Evolutionary conservation across 23 tunicate species (phyloP).

Genomic region (Styela clava): DNA sequence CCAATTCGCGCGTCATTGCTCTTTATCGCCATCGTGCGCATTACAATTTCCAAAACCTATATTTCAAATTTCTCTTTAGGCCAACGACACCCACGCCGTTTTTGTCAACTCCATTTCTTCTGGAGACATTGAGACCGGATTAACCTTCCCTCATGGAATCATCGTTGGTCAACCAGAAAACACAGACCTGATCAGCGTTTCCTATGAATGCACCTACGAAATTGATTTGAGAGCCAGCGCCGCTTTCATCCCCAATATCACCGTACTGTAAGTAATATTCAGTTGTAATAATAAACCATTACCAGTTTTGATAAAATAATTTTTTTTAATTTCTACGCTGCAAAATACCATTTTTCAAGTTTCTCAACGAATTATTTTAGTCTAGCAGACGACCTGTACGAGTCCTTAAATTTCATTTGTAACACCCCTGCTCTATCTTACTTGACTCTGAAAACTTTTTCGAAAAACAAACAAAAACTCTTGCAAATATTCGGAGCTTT

Average conservation of each 20-base stretch:
- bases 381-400: background rate
- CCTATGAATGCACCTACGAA: constrained; percentile 70
- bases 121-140: constrained; percentile 71
- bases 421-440: too few relatives aligned
- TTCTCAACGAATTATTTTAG: background rate
- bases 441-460: too few relatives aligned
- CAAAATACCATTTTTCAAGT: background rate
- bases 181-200: constrained; percentile 52
- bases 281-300: too few relatives aligned
- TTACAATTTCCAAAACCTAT: too few relatives aligned
- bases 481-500: too few relatives aligned
- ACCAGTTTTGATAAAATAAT: too few relatives aligned
- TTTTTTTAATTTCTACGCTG: background rate
- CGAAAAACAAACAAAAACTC: too few relatives aligned
- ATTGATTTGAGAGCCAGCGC: constrained; percentile 82
- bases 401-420: background rate
- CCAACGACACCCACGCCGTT: constrained; percentile 81
- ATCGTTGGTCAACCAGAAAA: constrained; percentile 60
- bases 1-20: too few relatives aligned
- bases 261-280: constrained; percentile 63
- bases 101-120: constrained; percentile 80
- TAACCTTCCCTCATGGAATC: constrained; percentile 72
- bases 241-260: constrained; percentile 84
- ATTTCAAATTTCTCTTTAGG: constrained; percentile 47
- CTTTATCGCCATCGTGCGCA: too few relatives aligned